Conservation (phyloP, 2,113 vertebrate species). For the Triplophysa dalaica region DNA sequence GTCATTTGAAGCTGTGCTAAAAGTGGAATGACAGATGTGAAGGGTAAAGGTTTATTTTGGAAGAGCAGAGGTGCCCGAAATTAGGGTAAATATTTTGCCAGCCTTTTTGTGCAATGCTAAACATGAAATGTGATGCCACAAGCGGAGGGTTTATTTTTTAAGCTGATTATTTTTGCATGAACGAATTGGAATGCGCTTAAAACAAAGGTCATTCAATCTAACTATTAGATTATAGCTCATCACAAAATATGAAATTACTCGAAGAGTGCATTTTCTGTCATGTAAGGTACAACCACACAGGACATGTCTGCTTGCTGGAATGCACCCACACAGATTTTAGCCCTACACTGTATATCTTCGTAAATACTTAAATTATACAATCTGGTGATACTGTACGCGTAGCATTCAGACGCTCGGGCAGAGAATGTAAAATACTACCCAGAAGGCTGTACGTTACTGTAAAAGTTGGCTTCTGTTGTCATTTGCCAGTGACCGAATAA, state of each 20-base stretch:
- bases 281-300: neutral
- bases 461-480: slow-evolving; percentile 33
- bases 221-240: slow-evolving; percentile 8
- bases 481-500: slow-evolving; percentile 40
- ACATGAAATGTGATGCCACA: slow-evolving; percentile 13
- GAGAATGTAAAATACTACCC: neutral
- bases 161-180: slow-evolving; percentile 29
- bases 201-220: slow-evolving; percentile 20
- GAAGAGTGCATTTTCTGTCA: neutral
- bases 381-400: neutral
- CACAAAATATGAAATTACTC: neutral
- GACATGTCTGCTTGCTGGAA: neutral
- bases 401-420: neutral
- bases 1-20: slow-evolving; percentile 68
- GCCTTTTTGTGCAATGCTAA: slow-evolving; percentile 2
- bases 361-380: too few relatives aligned
- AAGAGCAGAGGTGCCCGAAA: slow-evolving; percentile 37
- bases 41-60: slow-evolving; percentile 14
- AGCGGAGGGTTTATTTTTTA: slow-evolving; percentile 34
- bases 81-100: slow-evolving; percentile 40
- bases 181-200: slow-evolving; percentile 10
- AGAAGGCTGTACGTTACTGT: slow-evolving; percentile 11
- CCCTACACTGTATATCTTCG: too few relatives aligned
- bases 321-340: too few relatives aligned
- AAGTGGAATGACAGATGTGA: slow-evolving; percentile 60